Evolutionary conservation across 2,797 vertebrate species (phyloP), one percentile per base, ranked within the genome.

Genomic region (Helarctos malayanus): DNA sequence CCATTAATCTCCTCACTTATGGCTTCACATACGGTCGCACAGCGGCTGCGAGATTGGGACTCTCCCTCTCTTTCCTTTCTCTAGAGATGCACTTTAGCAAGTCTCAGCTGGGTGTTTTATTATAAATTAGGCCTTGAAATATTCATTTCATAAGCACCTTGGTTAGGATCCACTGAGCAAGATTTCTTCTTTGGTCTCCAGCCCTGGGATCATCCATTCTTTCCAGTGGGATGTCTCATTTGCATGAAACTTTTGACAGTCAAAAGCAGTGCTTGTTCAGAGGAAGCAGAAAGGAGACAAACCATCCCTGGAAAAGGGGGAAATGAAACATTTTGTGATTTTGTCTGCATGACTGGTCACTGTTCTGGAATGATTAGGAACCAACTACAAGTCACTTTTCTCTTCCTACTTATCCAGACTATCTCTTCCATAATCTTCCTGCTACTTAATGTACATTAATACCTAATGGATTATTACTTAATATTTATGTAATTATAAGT

Each of bases 141-240:
- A 41, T 49, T 90, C 78, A 29, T 45, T 97, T 94, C 45, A 68
- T 91, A 88, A 96, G 80, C 49, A 87, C 82, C 87, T 95, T 93
- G 71, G 57, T 94, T 95, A 87, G 41, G 32, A 81, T 45, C 57
- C 59, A 59, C 7, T 47, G 52, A 89, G 7, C n/a, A 82, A 80
- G 69, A 91, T 84, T 94, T 57, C 59, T 76, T 57, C 61, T 61
- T 54, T 52, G 76, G 47, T 73, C 61, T 96, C 35, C 18, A 35
- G 73, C 19, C 35, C 68, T 69, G 49, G 19, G 56, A 47, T 52
- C 52, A 87, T 57, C 16, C 35, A 45, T 95, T 52, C 35, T 83
- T 83, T 80, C 32, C 61, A 49, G 56, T 25, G 32, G n/a, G 65
- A 41, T 89, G 45, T 88, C 63, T 91, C 19, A 45, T 92, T 81